Conservation (phyloP, 2,113 vertebrate species). For the Gymnogyps californianus region DNA sequence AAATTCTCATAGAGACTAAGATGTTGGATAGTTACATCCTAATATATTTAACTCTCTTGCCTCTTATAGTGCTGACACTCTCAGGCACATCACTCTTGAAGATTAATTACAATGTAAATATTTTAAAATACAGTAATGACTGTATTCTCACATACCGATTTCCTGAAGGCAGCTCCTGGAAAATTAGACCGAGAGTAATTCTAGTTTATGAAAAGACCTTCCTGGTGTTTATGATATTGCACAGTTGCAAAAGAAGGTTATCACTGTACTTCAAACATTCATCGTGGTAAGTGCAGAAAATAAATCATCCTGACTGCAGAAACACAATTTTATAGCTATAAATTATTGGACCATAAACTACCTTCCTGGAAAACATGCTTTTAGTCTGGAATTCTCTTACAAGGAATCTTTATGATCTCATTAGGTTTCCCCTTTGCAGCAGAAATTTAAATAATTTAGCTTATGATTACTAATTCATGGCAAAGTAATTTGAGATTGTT, state of each 20-base stretch:
- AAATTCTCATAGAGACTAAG: background rate
- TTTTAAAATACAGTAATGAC: conserved; percentile 11
- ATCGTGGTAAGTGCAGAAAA: background rate
- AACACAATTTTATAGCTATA: conserved; percentile 13
- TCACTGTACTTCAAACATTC: background rate
- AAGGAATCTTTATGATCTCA: conserved; percentile 35
- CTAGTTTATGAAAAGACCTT: background rate
- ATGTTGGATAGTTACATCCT: background rate
- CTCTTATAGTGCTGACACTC: background rate
- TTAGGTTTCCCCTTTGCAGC: background rate
- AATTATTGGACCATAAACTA: conserved; percentile 16
- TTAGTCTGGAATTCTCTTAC: background rate
- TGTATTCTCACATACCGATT: background rate
- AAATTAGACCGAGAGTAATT: background rate
- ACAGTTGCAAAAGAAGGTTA: background rate
- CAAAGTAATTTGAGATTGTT: conserved; percentile 44
- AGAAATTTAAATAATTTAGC: conserved; percentile 57
- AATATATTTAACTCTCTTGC: background rate
- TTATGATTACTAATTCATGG: conserved; percentile 52
- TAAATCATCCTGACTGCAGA: conserved; percentile 25
- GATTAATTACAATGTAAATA: background rate
- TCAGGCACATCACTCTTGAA: background rate
- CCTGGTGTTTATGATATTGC: background rate
- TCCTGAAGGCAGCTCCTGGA: background rate
- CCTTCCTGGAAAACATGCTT: conserved; percentile 6